phyloP scores from a whole-genome alignment of 1,140 invertebrate species.

The Wasmannia auropunctata region DNA sequence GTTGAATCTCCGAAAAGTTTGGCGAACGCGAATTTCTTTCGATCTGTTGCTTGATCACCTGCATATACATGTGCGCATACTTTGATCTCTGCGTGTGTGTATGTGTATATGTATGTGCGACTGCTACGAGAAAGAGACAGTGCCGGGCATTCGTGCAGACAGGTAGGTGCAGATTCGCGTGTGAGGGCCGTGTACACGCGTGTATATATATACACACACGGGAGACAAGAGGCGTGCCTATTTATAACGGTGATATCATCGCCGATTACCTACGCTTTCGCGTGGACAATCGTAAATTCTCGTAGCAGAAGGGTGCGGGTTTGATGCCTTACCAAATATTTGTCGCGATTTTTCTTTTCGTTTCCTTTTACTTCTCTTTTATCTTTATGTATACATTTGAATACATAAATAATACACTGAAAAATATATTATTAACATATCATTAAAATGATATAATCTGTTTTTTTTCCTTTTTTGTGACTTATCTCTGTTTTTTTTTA shows the following conservation, averaged over 20 bases:
- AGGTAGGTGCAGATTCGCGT: slow-evolving; percentile 65
- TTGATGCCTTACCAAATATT: slow-evolving; percentile 65
- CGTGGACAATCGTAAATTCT: slow-evolving; percentile 83
- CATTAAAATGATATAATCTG: too few species aligned
- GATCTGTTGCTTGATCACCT: slow-evolving; percentile 23
- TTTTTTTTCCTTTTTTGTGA: not conserved
- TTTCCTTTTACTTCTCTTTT: not conserved
- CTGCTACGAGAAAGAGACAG: slow-evolving; percentile 14
- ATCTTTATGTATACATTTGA: not conserved
- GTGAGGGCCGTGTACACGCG: slow-evolving; percentile 35
- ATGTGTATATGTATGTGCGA: not conserved
- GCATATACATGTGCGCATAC: not conserved
- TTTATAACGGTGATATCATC: slow-evolving; percentile 85
- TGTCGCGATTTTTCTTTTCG: slow-evolving; percentile 3
- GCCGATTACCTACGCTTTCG: slow-evolving; percentile 84
- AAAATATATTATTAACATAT: too few species aligned
- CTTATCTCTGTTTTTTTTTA: slow-evolving; percentile 1
- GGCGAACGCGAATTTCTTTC: slow-evolving; percentile 3
- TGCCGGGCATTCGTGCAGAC: slow-evolving; percentile 59
- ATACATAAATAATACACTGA: too few species aligned
- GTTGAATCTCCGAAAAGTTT: not conserved
- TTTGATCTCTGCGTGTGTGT: not conserved
- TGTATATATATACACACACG: slow-evolving; percentile 54
- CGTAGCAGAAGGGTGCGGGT: slow-evolving; percentile 73
- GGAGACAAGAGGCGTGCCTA: slow-evolving; percentile 82